Evolutionary conservation across 2,797 vertebrate species (phyloP).

Genomic region (Poecilia velifera): DNA sequence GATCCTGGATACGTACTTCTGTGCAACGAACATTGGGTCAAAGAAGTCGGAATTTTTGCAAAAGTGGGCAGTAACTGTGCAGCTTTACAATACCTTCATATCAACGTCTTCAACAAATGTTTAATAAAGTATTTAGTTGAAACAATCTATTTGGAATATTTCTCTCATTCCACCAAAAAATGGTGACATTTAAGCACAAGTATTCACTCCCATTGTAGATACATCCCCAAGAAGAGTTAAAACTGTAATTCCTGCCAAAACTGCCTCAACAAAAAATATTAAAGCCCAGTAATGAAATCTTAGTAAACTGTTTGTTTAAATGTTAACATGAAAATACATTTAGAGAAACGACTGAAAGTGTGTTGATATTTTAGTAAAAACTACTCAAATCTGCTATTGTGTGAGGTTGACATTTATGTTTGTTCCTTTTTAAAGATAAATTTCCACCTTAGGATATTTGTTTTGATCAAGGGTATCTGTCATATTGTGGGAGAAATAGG

Average conservation of each 20-base stretch:
- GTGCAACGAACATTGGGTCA: conserved; percentile 91
- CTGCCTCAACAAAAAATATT: background rate
- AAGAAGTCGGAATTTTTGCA: conserved; percentile 83
- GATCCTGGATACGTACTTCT: conserved; percentile 87
- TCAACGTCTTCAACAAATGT: background rate
- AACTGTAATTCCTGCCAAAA: background rate
- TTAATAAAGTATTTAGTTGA: background rate
- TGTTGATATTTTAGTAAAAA: background rate
- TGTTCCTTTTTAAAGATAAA: background rate
- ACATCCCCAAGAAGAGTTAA: background rate
- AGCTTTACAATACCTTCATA: background rate
- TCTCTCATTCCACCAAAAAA: background rate
- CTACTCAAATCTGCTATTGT: background rate
- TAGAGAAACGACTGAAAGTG: background rate
- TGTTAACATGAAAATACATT: background rate
- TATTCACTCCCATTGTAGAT: background rate
- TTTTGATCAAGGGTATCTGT: background rate
- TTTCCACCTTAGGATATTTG: background rate
- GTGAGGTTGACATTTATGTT: background rate
- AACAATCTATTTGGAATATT: background rate
- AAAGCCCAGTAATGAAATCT: background rate
- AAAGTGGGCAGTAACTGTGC: background rate
- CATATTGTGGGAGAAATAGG: background rate
- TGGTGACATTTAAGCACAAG: too few relatives aligned
- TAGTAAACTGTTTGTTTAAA: background rate